Evolutionary conservation across 2,888 invertebrate species (phyloP), one percentile per base, ranked within the genome.

Genomic region (Ormyrus rosae): DNA sequence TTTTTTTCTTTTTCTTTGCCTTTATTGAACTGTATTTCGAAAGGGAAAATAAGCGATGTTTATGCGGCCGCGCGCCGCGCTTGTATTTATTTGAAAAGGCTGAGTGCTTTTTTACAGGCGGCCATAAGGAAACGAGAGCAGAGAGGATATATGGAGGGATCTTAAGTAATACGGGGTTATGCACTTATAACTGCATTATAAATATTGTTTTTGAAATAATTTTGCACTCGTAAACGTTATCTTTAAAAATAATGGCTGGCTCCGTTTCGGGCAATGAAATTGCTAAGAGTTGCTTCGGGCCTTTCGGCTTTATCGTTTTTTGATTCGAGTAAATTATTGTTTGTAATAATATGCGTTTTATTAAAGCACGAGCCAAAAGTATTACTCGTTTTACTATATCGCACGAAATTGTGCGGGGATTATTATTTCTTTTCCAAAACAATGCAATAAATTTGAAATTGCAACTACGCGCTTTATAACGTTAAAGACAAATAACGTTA

Each of bases 101-200:
- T 53, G 34, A 73, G 68, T 73, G 61, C 53, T 53, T 79, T 69
- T 68, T 68, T 68, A 63, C 60, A 63, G 34, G 46, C 68, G 68
- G 8, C 11, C 56, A 79, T 79, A 79, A 69, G 68, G 45, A 71
- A 71, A 63, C 63, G 63, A 50, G 55, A 13, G 34, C 2, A 10
- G 61, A 13, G n/a, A 55, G 9, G 45, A 50, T 19, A 10, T 19
- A n/a, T 6, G 55, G 34, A 19, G 34, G 10, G 19, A 58, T 60
- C 67, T 73, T 68, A 56, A 68, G 55, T 56, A 73, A 71, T 69
- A 53, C 45, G 50, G 19, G 67, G 45, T 45, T 19, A 9, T 45
- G n/a, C 19, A 11, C 13, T 61, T 34, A 55, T 65, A 11, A 19
- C 11, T 67, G 72, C 72, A 63, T 72, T 72, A 72, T 63, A 63